A percentile compares a stretch with the other conserved stretches of the same genome.
phyloP scores from a whole-genome alignment of 1,140 invertebrate species.

The Drosophila prosaltans region DNA sequence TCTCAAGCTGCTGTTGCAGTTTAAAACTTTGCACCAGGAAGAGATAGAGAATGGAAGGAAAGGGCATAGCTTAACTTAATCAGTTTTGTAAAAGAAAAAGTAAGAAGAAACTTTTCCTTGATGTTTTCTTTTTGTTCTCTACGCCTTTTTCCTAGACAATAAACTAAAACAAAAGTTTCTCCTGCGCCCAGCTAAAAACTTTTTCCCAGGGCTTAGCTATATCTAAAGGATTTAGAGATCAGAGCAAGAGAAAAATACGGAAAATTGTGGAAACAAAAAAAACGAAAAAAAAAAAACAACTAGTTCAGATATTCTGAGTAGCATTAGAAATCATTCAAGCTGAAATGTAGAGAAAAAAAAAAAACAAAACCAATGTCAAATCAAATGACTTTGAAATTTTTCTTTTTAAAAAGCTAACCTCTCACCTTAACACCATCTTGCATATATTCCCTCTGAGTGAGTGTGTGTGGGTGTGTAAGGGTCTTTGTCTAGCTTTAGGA shows the following conservation, averaged over 20 bases:
- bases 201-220: constrained; percentile 18
- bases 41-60: background rate
- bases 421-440: constrained; percentile 4
- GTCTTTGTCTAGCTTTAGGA: background rate
- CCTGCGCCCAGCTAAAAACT: constrained; percentile 51
- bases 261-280: too few relatives aligned
- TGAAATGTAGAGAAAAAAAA: background rate
- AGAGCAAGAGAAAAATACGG: background rate
- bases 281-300: background rate
- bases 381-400: too few relatives aligned
- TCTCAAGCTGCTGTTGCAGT: constrained; percentile 28
- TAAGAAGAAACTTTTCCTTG: constrained; percentile 46
- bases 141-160: constrained; percentile 62
- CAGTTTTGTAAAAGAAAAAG: constrained; percentile 48
- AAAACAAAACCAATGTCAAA: too few relatives aligned
- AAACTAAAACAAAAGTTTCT: constrained; percentile 76
- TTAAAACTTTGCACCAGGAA: constrained; percentile 16
- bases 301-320: background rate
- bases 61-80: constrained; percentile 55
- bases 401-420: background rate
- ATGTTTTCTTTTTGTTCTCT: background rate
- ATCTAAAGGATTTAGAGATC: constrained; percentile 6
- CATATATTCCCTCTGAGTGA: background rate
- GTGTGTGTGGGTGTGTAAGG: background rate
- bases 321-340: background rate